Evolutionary conservation across 2,797 vertebrate genomes (phyloP).

Genomic region (Enteromius unitaeniatus): DNA sequence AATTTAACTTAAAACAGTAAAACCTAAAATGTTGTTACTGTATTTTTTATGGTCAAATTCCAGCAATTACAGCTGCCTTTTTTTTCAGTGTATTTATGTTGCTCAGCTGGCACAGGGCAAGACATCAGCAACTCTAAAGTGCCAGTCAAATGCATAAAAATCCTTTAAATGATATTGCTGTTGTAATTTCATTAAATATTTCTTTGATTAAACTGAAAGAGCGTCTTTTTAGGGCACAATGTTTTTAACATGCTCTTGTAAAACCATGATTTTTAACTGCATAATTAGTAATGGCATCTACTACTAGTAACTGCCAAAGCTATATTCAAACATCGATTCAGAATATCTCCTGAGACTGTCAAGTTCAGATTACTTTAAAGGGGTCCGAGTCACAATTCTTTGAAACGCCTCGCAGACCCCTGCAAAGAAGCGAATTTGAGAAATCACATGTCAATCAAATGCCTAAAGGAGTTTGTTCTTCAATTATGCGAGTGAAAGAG

Average conservation of each 20-base stretch:
- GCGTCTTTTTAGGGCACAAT: background rate
- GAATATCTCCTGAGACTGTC: background rate
- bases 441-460: slow-evolving; percentile 18
- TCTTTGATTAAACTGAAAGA: background rate
- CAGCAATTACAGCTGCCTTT: too few species aligned
- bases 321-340: background rate
- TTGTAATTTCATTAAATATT: background rate
- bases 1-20: too few species aligned
- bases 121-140: background rate
- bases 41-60: too few species aligned
- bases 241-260: background rate
- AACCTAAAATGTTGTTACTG: too few species aligned
- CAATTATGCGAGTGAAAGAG: background rate
- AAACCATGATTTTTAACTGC: background rate
- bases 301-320: background rate
- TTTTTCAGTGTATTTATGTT: background rate
- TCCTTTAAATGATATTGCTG: background rate
- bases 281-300: slow-evolving; percentile 7
- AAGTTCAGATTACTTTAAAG: background rate
- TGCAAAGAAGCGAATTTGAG: background rate
- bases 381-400: background rate
- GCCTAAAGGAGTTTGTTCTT: slow-evolving; percentile 11
- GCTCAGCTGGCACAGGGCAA: background rate
- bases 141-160: background rate
- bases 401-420: background rate